phyloP scores from a whole-genome alignment of 2,113 vertebrate genomes.

The Crotophaga sulcirostris region DNA sequence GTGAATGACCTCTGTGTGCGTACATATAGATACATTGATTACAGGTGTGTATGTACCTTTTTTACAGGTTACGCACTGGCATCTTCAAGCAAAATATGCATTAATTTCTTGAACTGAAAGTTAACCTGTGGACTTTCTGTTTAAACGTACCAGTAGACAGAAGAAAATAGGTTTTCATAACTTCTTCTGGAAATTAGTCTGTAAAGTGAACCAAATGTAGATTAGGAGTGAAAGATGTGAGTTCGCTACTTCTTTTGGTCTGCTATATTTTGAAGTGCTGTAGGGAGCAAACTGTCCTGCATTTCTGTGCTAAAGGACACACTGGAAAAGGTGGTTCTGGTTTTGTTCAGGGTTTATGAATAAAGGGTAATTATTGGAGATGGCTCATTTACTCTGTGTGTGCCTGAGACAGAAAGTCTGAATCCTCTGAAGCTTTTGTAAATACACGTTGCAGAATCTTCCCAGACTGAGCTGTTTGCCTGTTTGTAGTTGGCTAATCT shows the following conservation, averaged over 20 bases:
- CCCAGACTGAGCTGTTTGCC: slow-evolving; percentile 41
- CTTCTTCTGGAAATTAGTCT: background rate
- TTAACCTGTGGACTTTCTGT: background rate
- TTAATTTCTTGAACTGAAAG: background rate
- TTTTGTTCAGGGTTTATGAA: slow-evolving; percentile 46
- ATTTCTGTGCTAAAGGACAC: background rate
- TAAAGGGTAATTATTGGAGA: slow-evolving; percentile 41
- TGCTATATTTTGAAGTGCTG: background rate
- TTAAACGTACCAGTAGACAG: background rate
- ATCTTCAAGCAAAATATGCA: background rate
- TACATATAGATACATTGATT: background rate
- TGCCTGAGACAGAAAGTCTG: slow-evolving; percentile 43
- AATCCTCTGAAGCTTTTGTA: slow-evolving; percentile 62
- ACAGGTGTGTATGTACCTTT: background rate
- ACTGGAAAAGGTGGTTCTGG: slow-evolving; percentile 9
- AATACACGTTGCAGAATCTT: slow-evolving; percentile 53
- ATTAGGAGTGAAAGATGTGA: background rate
- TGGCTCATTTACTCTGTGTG: background rate
- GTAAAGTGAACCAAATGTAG: background rate
- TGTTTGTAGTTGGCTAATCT: slow-evolving; percentile 61
- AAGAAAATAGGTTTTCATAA: background rate
- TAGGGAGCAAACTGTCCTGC: background rate
- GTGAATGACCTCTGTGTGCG: background rate
- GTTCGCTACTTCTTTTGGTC: background rate
- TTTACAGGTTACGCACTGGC: background rate